Percentiles rank a stretch among this genome's conserved stretches.
Conservation (phyloP, 2,113 vertebrate genomes). For the Psilopogon haemacephalus region DNA sequence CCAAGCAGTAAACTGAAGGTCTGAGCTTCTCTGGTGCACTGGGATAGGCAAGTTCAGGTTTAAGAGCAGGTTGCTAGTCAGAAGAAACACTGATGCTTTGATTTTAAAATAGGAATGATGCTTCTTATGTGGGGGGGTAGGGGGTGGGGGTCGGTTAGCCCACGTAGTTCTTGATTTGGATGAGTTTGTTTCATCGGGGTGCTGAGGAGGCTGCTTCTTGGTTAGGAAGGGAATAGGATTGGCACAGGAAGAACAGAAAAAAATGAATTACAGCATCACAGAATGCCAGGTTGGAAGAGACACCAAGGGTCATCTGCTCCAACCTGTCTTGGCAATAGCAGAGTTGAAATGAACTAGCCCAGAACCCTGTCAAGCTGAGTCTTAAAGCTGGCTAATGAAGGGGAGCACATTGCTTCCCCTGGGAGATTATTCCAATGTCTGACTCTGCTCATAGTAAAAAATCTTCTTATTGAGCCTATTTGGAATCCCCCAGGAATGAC, state of each 20-base stretch:
- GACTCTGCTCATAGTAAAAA: too few species aligned
- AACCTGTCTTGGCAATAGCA: too few species aligned
- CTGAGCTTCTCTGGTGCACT: rapidly evolving
- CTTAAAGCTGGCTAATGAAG: too few species aligned
- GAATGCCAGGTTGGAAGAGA: too few species aligned
- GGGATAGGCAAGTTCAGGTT: neutral
- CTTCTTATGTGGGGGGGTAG: neutral
- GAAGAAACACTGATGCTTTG: neutral
- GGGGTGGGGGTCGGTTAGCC: too few species aligned
- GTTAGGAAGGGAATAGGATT: neutral
- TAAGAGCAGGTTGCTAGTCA: neutral
- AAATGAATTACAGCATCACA: neutral
- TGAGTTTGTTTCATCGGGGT: rapidly evolving
- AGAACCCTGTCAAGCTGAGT: too few species aligned
- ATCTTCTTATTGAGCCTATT: too few species aligned
- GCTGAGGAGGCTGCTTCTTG: neutral
- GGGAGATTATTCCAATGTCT: too few species aligned
- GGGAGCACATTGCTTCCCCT: too few species aligned
- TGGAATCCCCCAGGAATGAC: too few species aligned
- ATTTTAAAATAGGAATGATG: rapidly evolving
- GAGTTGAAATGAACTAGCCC: too few species aligned
- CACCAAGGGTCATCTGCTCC: too few species aligned
- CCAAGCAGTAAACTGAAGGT: neutral
- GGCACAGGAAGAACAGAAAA: neutral
- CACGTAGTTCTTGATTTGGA: neutral